These are phyloP conservation scores for Xiphorhynchus erythropygius DNA, from an alignment of 2,797 vertebrate species.

Conservation along the genomic window DNA sequence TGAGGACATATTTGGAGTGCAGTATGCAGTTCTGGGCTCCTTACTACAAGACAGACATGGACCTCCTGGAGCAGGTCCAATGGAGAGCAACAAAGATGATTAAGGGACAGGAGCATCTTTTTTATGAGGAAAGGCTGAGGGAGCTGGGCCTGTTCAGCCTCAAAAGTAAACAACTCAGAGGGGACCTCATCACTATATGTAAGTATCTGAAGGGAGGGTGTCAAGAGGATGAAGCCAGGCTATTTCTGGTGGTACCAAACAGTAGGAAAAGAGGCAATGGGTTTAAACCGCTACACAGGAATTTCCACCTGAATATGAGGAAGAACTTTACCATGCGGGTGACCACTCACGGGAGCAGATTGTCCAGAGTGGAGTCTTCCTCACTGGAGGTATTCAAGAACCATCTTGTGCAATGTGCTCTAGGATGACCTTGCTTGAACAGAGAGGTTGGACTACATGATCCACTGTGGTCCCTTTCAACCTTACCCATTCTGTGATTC, in stretches of 20 bases:
- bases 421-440: background rate
- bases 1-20: background rate
- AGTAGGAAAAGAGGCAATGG: background rate
- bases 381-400: background rate
- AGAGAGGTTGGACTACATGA: background rate
- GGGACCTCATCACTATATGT: background rate
- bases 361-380: background rate
- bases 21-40: background rate
- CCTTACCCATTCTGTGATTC: background rate
- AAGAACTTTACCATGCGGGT: background rate
- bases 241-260: fast-evolving
- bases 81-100: background rate
- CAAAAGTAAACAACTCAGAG: background rate
- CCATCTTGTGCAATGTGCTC: fast-evolving
- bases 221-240: background rate
- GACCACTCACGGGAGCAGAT: background rate
- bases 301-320: background rate
- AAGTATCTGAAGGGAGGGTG: background rate
- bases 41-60: background rate
- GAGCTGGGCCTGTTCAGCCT: background rate
- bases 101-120: background rate
- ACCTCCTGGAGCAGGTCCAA: background rate
- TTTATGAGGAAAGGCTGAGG: background rate
- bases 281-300: background rate
- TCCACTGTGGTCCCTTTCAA: background rate